These are phyloP conservation scores for Dryobotodes eremita DNA, from an alignment of 2,888 invertebrate genomes.

Conservation along the genomic window DNA sequence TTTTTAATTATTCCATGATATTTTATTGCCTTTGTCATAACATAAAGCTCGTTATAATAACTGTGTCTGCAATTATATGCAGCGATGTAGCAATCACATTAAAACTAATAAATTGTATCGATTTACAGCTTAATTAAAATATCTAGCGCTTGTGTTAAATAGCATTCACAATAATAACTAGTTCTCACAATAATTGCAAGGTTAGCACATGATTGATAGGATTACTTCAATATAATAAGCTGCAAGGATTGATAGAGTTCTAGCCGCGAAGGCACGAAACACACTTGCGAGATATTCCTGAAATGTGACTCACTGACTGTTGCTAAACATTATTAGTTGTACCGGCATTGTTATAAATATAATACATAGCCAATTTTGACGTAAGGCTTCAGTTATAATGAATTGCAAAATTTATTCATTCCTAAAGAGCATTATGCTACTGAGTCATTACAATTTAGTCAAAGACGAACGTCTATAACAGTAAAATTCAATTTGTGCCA, in stretches of 20 bases:
- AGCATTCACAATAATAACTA: slow-evolving; percentile 38
- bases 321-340: slow-evolving; percentile 23
- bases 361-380: slow-evolving; percentile 14
- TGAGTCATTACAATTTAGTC: slow-evolving; percentile 25
- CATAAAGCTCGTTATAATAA: neutral
- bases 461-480: neutral
- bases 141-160: slow-evolving; percentile 31
- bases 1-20: neutral
- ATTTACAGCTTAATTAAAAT: slow-evolving; percentile 54
- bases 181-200: slow-evolving; percentile 41
- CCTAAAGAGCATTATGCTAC: slow-evolving; percentile 11
- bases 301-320: slow-evolving; percentile 44
- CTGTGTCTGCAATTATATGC: slow-evolving; percentile 15
- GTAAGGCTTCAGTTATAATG: slow-evolving; percentile 2
- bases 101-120: slow-evolving; percentile 24
- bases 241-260: slow-evolving; percentile 24
- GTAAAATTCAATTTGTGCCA: slow-evolving; percentile 22
- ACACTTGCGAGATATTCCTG: slow-evolving; percentile 40
- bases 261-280: slow-evolving; percentile 15
- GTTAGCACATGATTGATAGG: slow-evolving; percentile 21
- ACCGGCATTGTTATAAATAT: slow-evolving; percentile 24
- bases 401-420: slow-evolving; percentile 13
- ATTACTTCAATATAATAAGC: slow-evolving; percentile 22
- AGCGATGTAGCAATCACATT: slow-evolving; percentile 16
- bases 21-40: neutral